These are phyloP conservation scores for Acestrorhynchus altus DNA, from an alignment of 2,797 vertebrate genomes.

Conservation along the genomic window DNA sequence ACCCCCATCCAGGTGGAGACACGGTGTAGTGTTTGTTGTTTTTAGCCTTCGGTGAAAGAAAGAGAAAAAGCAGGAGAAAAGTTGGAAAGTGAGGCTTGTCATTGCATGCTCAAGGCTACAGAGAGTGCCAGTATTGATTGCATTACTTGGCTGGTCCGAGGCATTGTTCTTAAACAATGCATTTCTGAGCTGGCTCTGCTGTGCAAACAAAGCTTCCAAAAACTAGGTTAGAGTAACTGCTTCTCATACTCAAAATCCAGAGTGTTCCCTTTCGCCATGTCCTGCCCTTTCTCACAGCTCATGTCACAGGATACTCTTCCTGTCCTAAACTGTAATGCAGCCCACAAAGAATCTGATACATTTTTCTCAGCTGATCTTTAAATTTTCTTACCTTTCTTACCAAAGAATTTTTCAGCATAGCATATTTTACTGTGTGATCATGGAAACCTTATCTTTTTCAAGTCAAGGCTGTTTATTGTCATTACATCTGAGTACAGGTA, in stretches of 20 bases:
- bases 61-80: neutral
- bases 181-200: slow-evolving; percentile 36
- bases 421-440: too few species aligned
- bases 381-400: slow-evolving; percentile 24
- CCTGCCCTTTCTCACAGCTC: slow-evolving; percentile 37
- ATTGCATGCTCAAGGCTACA: slow-evolving; percentile 48
- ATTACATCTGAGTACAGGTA: too few species aligned
- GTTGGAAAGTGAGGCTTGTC: slow-evolving; percentile 36
- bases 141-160: slow-evolving; percentile 28
- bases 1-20: slow-evolving; percentile 6
- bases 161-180: slow-evolving; percentile 50
- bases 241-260: slow-evolving; percentile 31
- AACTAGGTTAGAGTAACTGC: slow-evolving; percentile 32
- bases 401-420: slow-evolving; percentile 29
- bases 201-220: slow-evolving; percentile 35
- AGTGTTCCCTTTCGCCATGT: slow-evolving; percentile 41
- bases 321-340: slow-evolving; percentile 16
- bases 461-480: too few species aligned
- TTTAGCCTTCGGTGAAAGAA: slow-evolving; percentile 23
- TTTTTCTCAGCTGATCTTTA: too few species aligned
- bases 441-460: too few species aligned
- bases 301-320: slow-evolving; percentile 38
- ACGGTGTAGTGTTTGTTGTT: slow-evolving; percentile 30
- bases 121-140: slow-evolving; percentile 33
- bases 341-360: slow-evolving; percentile 37